Conservation (phyloP, 2,888 invertebrate genomes). For the Euplagia quadripunctaria region DNA sequence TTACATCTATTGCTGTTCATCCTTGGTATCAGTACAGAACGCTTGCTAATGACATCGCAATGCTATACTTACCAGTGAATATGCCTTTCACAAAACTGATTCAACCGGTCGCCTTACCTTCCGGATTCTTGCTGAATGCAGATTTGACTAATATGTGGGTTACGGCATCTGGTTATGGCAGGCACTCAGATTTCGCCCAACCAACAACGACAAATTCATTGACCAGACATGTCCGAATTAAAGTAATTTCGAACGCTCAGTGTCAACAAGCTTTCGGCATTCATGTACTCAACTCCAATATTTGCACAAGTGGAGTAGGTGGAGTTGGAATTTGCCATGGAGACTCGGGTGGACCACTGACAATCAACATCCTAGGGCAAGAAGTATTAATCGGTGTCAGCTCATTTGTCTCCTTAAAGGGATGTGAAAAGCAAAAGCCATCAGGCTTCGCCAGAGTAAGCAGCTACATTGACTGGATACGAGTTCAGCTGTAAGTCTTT, state of each 20-base stretch:
- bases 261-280: conserved; percentile 64
- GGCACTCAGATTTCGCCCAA: conserved; percentile 66
- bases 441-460: conserved; percentile 74
- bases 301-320: conserved; percentile 73
- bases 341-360: conserved; percentile 76
- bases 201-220: conserved; percentile 65
- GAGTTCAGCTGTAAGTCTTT: conserved; percentile 52
- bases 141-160: conserved; percentile 63
- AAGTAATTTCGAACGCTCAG: conserved; percentile 62
- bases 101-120: conserved; percentile 65
- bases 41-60: conserved; percentile 75
- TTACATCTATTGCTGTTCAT: conserved; percentile 62
- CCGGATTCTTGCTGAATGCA: conserved; percentile 52
- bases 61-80: conserved; percentile 64
- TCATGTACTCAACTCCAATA: conserved; percentile 67
- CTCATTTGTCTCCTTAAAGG: conserved; percentile 73
- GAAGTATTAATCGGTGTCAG: conserved; percentile 74
- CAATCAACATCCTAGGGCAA: conserved; percentile 58
- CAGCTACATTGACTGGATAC: conserved; percentile 69
- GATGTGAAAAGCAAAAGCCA: conserved; percentile 73
- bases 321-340: conserved; percentile 77
- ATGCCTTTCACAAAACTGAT: conserved; percentile 58
- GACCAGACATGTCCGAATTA: conserved; percentile 68
- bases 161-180: conserved; percentile 72
- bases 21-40: conserved; percentile 64